Percentiles rank a stretch among this genome's conserved stretches.
These are phyloP conservation scores for Pseudolycoriella hygida DNA, from an alignment of 2,888 invertebrate species.

Conservation along the genomic window DNA sequence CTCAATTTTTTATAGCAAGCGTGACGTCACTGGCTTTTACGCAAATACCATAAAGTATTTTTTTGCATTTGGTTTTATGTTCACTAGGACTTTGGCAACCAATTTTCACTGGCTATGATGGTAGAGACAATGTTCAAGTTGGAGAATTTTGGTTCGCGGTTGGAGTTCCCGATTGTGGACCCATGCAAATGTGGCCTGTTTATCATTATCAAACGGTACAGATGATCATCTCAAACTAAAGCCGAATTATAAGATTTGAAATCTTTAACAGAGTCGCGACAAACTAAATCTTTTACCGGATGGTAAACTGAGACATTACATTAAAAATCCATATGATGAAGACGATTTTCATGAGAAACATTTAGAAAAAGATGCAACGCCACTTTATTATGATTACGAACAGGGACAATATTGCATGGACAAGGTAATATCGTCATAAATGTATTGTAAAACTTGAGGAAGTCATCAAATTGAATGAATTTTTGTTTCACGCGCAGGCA, in stretches of 20 bases:
- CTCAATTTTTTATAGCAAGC: too few relatives aligned
- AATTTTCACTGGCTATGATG: slow-evolving; percentile 44
- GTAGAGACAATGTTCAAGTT: slow-evolving; percentile 35
- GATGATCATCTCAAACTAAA: background rate
- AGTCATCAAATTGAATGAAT: too few relatives aligned
- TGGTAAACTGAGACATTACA: slow-evolving; percentile 58
- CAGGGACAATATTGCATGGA: slow-evolving; percentile 68
- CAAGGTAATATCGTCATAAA: too few relatives aligned
- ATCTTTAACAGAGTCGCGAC: slow-evolving; percentile 25
- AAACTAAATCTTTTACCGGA: slow-evolving; percentile 44
- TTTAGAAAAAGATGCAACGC: slow-evolving; percentile 28
- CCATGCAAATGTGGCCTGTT: slow-evolving; percentile 49
- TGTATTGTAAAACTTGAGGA: slow-evolving; percentile 14
- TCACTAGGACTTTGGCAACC: slow-evolving; percentile 36
- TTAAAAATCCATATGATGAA: slow-evolving; percentile 34
- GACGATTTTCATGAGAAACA: slow-evolving; percentile 15
- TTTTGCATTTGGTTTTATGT: background rate
- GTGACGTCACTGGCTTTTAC: too few relatives aligned
- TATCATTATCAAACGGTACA: slow-evolving; percentile 33
- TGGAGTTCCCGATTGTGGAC: slow-evolving; percentile 51
- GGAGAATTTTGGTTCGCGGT: slow-evolving; percentile 38
- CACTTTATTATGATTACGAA: slow-evolving; percentile 48
- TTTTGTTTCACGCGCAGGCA: too few relatives aligned
- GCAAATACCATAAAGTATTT: too few relatives aligned
- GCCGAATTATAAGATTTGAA: slow-evolving; percentile 1